phyloP scores from a whole-genome alignment of 2,888 invertebrate species.

The Rhaphigaster nebulosa region DNA sequence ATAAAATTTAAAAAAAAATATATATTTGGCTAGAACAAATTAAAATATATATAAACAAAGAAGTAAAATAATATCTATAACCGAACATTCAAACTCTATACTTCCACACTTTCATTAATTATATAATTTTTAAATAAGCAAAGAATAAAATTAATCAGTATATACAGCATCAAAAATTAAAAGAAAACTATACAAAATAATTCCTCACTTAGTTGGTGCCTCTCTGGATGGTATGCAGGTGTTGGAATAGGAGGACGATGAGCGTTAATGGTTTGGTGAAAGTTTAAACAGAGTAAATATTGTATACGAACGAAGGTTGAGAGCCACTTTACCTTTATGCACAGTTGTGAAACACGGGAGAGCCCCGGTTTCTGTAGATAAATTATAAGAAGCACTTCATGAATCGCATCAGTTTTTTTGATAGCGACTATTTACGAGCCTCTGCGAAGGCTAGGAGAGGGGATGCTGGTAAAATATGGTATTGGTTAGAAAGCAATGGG shows the following conservation, averaged over 20 bases:
- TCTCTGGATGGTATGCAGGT: background rate
- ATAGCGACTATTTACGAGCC: no score
- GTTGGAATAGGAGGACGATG: background rate
- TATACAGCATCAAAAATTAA: background rate
- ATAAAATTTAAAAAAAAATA: no score
- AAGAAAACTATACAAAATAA: background rate
- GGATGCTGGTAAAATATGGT: no score
- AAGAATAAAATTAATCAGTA: background rate
- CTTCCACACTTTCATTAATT: no score
- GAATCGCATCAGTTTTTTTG: no score
- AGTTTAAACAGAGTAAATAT: constrained; percentile 14
- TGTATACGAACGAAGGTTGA: background rate
- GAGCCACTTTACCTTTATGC: constrained; percentile 14
- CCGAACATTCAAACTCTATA: no score
- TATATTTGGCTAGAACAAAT: no score
- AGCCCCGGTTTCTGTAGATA: background rate
- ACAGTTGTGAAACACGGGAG: background rate
- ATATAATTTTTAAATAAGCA: background rate
- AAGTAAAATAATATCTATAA: no score
- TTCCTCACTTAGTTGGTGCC: background rate
- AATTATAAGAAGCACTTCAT: constrained; percentile 6
- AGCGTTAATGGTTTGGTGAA: constrained; percentile 14
- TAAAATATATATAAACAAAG: no score
- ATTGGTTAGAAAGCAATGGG: no score
- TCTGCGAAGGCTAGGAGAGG: no score